Conservation (phyloP, 1,140 invertebrate species). For the Cydia splendana region DNA sequence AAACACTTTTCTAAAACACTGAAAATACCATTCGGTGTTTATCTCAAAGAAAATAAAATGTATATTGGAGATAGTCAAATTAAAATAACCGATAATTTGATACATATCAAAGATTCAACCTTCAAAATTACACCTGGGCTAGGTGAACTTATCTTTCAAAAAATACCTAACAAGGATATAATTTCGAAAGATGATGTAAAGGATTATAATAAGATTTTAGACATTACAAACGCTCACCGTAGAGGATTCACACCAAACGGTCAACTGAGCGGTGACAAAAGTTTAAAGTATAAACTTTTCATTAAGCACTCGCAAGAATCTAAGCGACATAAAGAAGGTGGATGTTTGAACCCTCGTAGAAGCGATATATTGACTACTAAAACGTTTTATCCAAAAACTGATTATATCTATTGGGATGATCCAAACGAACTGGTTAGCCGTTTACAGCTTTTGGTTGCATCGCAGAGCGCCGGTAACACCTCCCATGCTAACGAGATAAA, state of each 20-base stretch:
- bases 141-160: neutral
- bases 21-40: conserved; percentile 9
- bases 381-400: conserved; percentile 32
- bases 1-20: no score
- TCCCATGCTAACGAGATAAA: conserved; percentile 66
- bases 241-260: neutral
- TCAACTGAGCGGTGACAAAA: neutral
- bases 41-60: neutral
- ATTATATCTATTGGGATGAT: conserved; percentile 42
- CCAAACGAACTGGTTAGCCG: conserved; percentile 36
- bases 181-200: neutral
- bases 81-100: neutral
- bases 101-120: neutral
- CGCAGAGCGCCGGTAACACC: conserved; percentile 54
- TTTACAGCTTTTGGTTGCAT: conserved; percentile 49
- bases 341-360: neutral
- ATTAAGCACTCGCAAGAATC: neutral
- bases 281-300: neutral
- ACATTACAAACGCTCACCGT: neutral
- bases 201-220: neutral
- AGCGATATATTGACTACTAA: neutral
- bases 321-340: neutral
- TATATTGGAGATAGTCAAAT: conserved; percentile 4
- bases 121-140: neutral
- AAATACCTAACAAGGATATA: neutral